Evolutionary conservation across 1,140 invertebrate genomes (phyloP).

Genomic region (Episyrphus balteatus): DNA sequence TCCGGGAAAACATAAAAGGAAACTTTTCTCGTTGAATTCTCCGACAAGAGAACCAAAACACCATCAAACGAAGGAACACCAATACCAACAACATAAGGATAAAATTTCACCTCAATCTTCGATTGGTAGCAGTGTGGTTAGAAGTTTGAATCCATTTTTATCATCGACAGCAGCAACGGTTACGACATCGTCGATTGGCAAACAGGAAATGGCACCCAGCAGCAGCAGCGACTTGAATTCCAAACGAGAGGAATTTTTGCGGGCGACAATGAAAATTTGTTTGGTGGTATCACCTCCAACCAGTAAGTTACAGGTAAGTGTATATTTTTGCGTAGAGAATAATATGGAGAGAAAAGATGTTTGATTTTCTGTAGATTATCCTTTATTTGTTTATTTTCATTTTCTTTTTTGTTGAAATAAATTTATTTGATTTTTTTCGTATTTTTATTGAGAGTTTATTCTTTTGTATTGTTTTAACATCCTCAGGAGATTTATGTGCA

Average conservation of each 20-base stretch:
- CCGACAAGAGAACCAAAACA: slow-evolving; percentile 21
- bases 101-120: background rate
- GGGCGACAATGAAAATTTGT: slow-evolving; percentile 37
- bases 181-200: background rate
- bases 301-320: slow-evolving; percentile 35
- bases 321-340: no score
- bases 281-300: slow-evolving; percentile 34
- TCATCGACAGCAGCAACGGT: slow-evolving; percentile 4
- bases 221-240: slow-evolving; percentile 17
- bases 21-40: slow-evolving; percentile 28
- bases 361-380: no score
- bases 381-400: no score
- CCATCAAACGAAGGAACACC: slow-evolving; percentile 5
- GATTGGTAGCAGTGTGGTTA: no score
- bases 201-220: slow-evolving; percentile 8
- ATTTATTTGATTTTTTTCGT: no score
- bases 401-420: no score
- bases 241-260: slow-evolving; percentile 41
- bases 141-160: background rate
- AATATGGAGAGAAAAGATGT: no score
- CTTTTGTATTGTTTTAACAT: no score
- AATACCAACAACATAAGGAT: slow-evolving; percentile 8
- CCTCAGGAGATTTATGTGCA: no score
- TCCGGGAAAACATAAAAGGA: slow-evolving; percentile 25
- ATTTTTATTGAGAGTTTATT: no score